Base-by-base conservation (phyloP, 1,140 invertebrate genomes). In the Cyphomyrmex costatus region DNA sequence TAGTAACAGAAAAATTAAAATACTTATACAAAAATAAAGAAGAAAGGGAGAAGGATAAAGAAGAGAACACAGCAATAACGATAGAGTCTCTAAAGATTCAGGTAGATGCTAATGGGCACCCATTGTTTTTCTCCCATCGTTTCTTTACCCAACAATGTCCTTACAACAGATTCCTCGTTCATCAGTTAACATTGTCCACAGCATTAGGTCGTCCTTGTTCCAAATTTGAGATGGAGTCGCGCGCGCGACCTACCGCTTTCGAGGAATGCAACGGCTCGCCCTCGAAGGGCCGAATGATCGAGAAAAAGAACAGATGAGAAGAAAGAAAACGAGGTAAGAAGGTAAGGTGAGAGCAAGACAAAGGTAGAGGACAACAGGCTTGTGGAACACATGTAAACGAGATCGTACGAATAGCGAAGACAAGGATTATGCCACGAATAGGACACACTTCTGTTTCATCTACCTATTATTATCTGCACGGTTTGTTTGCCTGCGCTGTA, bases 51-150 rank as follows among this genome's bases (percentile, higher is more conserved):
- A n/a, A 65, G 60, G 61, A 76, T 19, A 36, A 82, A 42, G 5
- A 60, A 80, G 27, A 86, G 51, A 58, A 85, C 84, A 12, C 10
- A 58, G 36, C 71, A 74, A n/a, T n/a, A n/a, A 30, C 60, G 30
- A 56, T 27, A 63, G 73, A 86, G 76, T 73, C 73, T 58, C 85
- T 56, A 53, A 60, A 88, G 66, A 76, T 71, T 58, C 91, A 92
- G 91, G 91, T 92, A 92, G 89, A 92, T 90, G 85, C 89, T 92
- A 92, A 92, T 92, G 85, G 73, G 84, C 66, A 60, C 80, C 91
- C 73, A 92, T 92, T 92, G 89, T 92, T 92, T 92, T 89, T 91
- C 79, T 76, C 86, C 86, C 86, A 51, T 78, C 86, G 83, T 89
- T 91, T 90, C 88, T 74, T 88, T 77, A 36, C 65, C 36, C 77